Evolutionary conservation across 2,888 invertebrate genomes (phyloP), one percentile per base, ranked within the genome.

Genomic region (Fragum whitleyi): DNA sequence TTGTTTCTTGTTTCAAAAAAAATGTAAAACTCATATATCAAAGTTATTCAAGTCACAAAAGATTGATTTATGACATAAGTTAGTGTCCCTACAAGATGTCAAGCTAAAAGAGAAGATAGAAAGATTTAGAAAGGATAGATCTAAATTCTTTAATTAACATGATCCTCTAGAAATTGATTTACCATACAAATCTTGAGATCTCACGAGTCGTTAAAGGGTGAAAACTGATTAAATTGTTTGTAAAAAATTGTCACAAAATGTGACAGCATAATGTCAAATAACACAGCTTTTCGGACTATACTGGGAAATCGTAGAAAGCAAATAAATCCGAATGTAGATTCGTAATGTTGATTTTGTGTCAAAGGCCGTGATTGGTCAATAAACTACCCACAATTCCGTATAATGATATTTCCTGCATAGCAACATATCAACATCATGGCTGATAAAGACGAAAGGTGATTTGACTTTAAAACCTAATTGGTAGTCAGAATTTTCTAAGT

Each of bases 351-450:
- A 42, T 65, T 65, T 65, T 65, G 65, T 65, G 65, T 65, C 42
- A 42, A 16, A 21, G 65, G 16, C 21, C 71, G 62, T 79, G 26
- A 79, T 83, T 83, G 77, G 83, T 26, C 32, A 21, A n/a, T 2
- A 21, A 19, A 51, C 23, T 57, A 62, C 83, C 89, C 89, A 88
- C 29, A 82, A 85, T 83, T 28, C 88, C 39, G 51, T 67, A 62
- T 75, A 81, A 85, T 79, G 81, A 85, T 85, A 86, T 86, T 88
- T 88, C 88, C 87, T 86, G 85, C 89, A 76, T 89, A 89, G 89
- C 89, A 90, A 90, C 90, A 89, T 84, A 75, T 77, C 71, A 85
- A 88, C 89, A 90, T 78, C 77, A 90, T 90, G 90, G 88, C 90
- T 59, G 90, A 89, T 79, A 79, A 87, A 83, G 88, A 87, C 55